Conservation (phyloP, 1,140 invertebrate species). For the Drosophila nannoptera region DNA sequence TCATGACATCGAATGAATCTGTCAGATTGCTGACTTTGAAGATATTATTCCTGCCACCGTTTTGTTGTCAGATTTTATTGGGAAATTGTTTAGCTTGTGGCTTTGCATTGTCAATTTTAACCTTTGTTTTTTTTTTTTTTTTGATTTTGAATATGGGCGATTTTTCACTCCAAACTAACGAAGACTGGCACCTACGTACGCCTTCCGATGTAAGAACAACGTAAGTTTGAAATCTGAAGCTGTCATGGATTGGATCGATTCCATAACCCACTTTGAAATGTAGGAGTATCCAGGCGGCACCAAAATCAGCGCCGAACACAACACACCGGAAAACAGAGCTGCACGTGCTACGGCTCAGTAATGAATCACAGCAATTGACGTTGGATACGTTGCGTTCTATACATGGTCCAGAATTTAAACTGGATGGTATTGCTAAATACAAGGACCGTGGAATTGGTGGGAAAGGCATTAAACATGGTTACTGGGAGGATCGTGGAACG, state of each 20-base stretch:
- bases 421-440: conserved; percentile 81
- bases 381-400: conserved; percentile 85
- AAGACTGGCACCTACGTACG: conserved; percentile 81
- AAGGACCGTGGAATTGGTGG: conserved; percentile 84
- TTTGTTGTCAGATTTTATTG: conserved; percentile 31
- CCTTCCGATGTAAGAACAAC: conserved; percentile 81
- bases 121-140: too few relatives aligned
- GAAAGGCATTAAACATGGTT: conserved; percentile 83
- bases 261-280: not conserved
- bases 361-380: conserved; percentile 84
- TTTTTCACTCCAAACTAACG: conserved; percentile 80
- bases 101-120: too few relatives aligned
- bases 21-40: conserved; percentile 4
- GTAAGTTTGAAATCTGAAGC: conserved; percentile 66
- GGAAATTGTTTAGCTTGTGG: conserved; percentile 20
- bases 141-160: conserved; percentile 54
- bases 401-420: conserved; percentile 83
- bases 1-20: conserved; percentile 8
- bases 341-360: conserved; percentile 83
- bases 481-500: conserved; percentile 86
- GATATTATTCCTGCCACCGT: not conserved
- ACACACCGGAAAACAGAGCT: conserved; percentile 84
- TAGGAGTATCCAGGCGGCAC: conserved; percentile 54
- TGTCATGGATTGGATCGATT: not conserved
- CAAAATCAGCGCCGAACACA: conserved; percentile 69